Base-by-base conservation (phyloP, 2,113 vertebrate genomes). In the Cebus imitator region DNA sequence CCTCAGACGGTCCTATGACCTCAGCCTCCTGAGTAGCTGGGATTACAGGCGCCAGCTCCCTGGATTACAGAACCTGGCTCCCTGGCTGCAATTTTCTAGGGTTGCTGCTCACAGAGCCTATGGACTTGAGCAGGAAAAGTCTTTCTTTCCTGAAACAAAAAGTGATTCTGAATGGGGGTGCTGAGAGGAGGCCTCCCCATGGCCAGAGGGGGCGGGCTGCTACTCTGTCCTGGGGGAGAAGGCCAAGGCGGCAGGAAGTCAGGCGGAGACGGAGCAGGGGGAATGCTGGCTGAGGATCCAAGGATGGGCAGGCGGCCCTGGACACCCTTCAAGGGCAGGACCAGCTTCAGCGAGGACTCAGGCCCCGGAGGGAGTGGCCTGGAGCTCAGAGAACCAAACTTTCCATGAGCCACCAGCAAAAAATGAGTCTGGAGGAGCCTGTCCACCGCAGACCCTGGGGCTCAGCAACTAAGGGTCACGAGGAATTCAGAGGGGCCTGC, bases 341-440 rank as follows among this genome's bases (percentile, higher is more conserved):
- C 75, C 57, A 58, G 79, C 27, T 30, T 97, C 94, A 92, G 17
- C 1, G 0, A 90, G 76, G 88, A 82, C 90, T 87, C 70, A 32
- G 78, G 94, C 86, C 88, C 80, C 50, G 17, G 61, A 80, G 86
- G 93, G 92, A 96, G 92, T 55, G 50, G 70, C 45, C 84, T 91
- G 35, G 58, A 78, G 79, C 93, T 23, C 93, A 94, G 91, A 94
- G 17, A 98, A 96, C 94, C 97, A 98, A 98, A 98, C 98, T 99
- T 99, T 99, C 99, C 98, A 98, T 99, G 98, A 98, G 98, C 96
- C 91, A 96, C 84, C 0, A 3, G n/a, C 20, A 92, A 97, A 97
- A 93, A 92, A 97, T 96, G 89, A 98, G 40, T 45, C 76, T 90
- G 95, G 75, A 82, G 88, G 76, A 90, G 14, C 55, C 66, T 7